Evolutionary conservation across 1,140 invertebrate genomes (phyloP), one percentile per base, ranked within the genome.

Genomic region (Drosophila guanche): DNA sequence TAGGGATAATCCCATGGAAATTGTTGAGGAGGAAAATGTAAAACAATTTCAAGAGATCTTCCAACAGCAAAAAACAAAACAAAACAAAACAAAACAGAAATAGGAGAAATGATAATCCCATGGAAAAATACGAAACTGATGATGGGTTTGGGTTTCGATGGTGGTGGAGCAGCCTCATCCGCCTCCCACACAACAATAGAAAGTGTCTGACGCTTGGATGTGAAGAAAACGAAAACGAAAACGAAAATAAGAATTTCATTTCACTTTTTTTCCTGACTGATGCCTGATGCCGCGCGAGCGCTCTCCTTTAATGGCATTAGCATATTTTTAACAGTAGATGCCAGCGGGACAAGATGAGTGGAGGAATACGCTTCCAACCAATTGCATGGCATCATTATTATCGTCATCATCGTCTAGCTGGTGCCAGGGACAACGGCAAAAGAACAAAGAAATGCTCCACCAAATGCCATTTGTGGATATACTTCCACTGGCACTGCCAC

Each of bases 241-340:
- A 72, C 29, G 62, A 56, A 68, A 77, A 77, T 55, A 52, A 63
- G 73, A 86, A 88, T 86, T 86, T 81, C 79, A 86, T 86, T 76
- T 88, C 77, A 78, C 62, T 84, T 81, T 69, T 59, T 50, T 41
- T 46, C 45, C 48, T 78, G 77, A 80, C 51, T 58, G 70, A 76
- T 86, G 66, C 60, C 62, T 62, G 40, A 43, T 48, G 47, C 47
- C 48, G 25, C 12, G 8, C 41, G 1, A n/a, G 23, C 25, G 10
- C 47, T 8, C 25, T 14, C 50, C 23, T 12, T 16, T 40, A 58
- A 48, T 53, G 68, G 59, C 58, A 81, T 85, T 85, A 85, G 73
- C 81, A 85, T 85, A 85, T 81, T 81, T 74, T 50, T 58, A n/a
- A n/a, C 60, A 47, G 45, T 52, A 37, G 46, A 71, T 66, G 62